Evolutionary conservation across 1,140 invertebrate species (phyloP), one percentile per base, ranked within the genome.

Genomic region (Aphidius ervi): DNA sequence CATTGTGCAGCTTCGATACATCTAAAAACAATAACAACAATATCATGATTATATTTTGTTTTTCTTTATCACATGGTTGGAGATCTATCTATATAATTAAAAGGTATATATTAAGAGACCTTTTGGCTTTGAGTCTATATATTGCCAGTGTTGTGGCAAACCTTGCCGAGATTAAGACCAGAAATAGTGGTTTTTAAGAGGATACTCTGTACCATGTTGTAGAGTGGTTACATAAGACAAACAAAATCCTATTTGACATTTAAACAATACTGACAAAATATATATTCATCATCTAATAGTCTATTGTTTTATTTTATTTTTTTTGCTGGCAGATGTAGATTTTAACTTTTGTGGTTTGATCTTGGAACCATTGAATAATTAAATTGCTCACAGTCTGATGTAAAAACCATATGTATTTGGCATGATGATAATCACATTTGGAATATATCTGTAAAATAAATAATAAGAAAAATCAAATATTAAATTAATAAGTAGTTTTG

Each of bases 191-290:
- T 70, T 72, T 71, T 70, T 64, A 61, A 64, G 63, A 63, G 61
- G 58, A 47, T 63, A 64, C 65, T 69, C 57, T 70, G 70, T 71
- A 63, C 70, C 61, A 61, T 67, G 67, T 67, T 67, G 45, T 59
- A 37, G 46, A 68, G 69, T 59, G 72, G 71, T 73, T 67, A 66
- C 63, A 58, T 64, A 61, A 72, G 70, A 70, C 61, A 61, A 62
- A 64, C 73, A 75, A 77, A 76, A 73, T 72, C 75, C 68, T 71
- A 73, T 68, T 49, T 50, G 65, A 65, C 61, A 64, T 66, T 71
- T 61, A 65, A 65, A 23, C n/a, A 37, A 46, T 37, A 56, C 46
- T n/a, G 45, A 56, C 31, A 37, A 31, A 3, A 42, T 37, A 55
- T n/a, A 43, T 7, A 54, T 7, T 42, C 41, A 39, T 41, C 42